A percentile compares a stretch with the other conserved stretches of the same genome.
These are phyloP conservation scores for Drosophila saltans DNA, from an alignment of 1,140 invertebrate species.

Conservation along the genomic window DNA sequence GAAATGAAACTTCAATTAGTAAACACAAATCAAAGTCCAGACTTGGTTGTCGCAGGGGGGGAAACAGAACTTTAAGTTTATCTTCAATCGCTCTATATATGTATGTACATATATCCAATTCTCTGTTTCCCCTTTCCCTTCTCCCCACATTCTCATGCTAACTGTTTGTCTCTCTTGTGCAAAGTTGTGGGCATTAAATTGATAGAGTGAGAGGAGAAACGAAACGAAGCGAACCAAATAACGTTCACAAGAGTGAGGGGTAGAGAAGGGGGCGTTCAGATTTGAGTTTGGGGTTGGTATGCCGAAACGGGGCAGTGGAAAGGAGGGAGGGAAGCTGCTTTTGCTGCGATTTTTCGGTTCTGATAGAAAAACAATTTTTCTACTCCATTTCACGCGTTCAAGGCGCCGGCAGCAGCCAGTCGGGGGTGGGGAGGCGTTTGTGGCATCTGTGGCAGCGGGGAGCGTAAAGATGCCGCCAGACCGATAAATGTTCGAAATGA, in stretches of 20 bases:
- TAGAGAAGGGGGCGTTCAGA: neutral
- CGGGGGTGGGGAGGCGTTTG: neutral
- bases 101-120: too few relatives aligned
- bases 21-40: constrained; percentile 66
- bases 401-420: constrained; percentile 49
- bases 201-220: constrained; percentile 43
- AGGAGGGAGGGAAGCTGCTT: constrained; percentile 22
- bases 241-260: constrained; percentile 37
- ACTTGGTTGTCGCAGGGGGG: constrained; percentile 9
- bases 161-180: constrained; percentile 7
- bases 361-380: constrained; percentile 82
- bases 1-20: constrained; percentile 71
- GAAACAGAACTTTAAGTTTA: constrained; percentile 23
- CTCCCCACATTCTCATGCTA: too few relatives aligned
- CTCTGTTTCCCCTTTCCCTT: neutral
- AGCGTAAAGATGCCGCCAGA: constrained; percentile 75
- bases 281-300: neutral
- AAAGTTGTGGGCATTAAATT: constrained; percentile 69
- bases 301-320: too few relatives aligned
- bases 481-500: constrained; percentile 76
- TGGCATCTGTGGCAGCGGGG: constrained; percentile 24
- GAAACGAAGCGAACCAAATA: constrained; percentile 19
- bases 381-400: constrained; percentile 80
- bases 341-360: constrained; percentile 74
- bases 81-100: neutral